These are phyloP conservation scores for Cherax destructor DNA, from an alignment of 1,140 invertebrate genomes.

Conservation along the genomic window DNA sequence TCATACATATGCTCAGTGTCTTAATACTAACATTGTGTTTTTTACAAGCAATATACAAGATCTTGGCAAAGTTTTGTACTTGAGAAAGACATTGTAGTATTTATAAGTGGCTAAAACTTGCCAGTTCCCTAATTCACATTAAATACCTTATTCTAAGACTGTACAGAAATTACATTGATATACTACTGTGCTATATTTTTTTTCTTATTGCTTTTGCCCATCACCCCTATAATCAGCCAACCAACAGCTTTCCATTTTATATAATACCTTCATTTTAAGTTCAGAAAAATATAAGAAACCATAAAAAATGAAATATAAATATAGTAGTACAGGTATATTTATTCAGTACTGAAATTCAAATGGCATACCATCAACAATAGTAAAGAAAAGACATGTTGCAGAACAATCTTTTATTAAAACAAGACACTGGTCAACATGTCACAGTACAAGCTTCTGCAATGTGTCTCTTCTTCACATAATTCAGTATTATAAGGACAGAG, in stretches of 20 bases:
- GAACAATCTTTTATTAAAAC: too few species aligned
- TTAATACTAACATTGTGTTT: not conserved
- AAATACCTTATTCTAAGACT: not conserved
- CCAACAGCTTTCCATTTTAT: not conserved
- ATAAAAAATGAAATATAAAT: not conserved
- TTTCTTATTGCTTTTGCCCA: constrained; percentile 3
- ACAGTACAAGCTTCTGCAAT: too few species aligned
- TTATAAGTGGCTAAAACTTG: not conserved
- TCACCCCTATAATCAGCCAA: constrained; percentile 1
- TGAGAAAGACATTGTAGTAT: constrained; percentile 45
- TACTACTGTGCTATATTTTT: not conserved
- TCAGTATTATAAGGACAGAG: too few species aligned
- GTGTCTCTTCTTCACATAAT: too few species aligned
- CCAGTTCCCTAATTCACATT: not conserved
- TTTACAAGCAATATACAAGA: constrained; percentile 40
- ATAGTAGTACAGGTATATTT: too few species aligned
- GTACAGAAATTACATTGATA: constrained; percentile 2
- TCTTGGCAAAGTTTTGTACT: constrained; percentile 28
- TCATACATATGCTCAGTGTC: constrained; percentile 13
- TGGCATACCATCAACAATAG: too few species aligned
- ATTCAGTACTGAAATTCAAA: too few species aligned
- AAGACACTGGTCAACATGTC: too few species aligned
- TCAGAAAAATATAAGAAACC: not conserved
- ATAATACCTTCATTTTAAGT: not conserved
- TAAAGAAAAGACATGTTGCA: too few species aligned